These are phyloP conservation scores for Clostera curtula DNA, from an alignment of 2,888 invertebrate species.

Conservation along the genomic window DNA sequence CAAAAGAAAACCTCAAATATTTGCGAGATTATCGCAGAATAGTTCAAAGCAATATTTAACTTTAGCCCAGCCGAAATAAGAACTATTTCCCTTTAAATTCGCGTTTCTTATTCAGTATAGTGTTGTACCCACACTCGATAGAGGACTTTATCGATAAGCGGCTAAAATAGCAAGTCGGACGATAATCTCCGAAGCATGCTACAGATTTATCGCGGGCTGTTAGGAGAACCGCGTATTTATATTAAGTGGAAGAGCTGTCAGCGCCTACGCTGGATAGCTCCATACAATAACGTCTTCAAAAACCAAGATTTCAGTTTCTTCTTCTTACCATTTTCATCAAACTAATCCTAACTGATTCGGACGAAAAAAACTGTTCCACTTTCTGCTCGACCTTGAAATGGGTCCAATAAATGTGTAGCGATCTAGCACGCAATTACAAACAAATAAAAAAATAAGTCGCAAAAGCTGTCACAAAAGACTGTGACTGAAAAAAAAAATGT, in stretches of 20 bases:
- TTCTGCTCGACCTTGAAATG: not conserved
- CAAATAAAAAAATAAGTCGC: conserved; percentile 5
- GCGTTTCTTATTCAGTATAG: conserved; percentile 26
- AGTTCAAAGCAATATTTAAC: conserved; percentile 26
- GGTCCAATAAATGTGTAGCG: not conserved
- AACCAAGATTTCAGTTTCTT: conserved; percentile 10
- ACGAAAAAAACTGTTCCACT: not conserved
- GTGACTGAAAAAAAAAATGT: no score
- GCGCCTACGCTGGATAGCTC: conserved; percentile 68
- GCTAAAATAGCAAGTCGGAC: conserved; percentile 51
- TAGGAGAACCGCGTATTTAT: conserved; percentile 67
- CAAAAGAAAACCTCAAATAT: conserved; percentile 38
- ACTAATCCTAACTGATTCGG: not conserved
- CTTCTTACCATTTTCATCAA: not conserved
- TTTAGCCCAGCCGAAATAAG: conserved; percentile 22
- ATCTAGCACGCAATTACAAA: conserved; percentile 5
- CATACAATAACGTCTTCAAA: conserved; percentile 47
- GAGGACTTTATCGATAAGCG: conserved; percentile 49
- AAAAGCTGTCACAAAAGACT: conserved; percentile 34
- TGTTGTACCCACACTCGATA: conserved; percentile 36
- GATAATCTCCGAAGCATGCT: conserved; percentile 42
- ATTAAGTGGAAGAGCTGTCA: conserved; percentile 71
- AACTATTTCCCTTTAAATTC: conserved; percentile 23
- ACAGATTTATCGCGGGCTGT: conserved; percentile 63
- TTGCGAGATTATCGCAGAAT: conserved; percentile 32